A percentile compares a stretch with the other conserved stretches of the same genome.
Conservation (phyloP, 2,888 invertebrate species). For the Hylaea fasciaria region DNA sequence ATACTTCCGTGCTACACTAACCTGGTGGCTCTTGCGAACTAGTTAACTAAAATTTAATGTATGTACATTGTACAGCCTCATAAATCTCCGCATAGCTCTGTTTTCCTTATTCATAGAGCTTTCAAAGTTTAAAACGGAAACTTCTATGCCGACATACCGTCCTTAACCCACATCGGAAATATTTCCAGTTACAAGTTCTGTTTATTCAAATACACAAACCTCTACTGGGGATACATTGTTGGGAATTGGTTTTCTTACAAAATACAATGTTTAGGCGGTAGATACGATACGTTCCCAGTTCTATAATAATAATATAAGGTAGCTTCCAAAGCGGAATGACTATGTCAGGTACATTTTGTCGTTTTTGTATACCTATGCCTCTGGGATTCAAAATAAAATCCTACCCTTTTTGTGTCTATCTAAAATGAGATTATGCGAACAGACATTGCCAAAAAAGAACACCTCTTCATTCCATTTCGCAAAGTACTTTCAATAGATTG, state of each 20-base stretch:
- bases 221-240: slow-evolving; percentile 33
- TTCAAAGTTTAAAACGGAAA: background rate
- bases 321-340: slow-evolving; percentile 3
- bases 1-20: too few species aligned
- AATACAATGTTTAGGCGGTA: slow-evolving; percentile 26
- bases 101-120: too few species aligned
- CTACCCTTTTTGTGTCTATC: background rate
- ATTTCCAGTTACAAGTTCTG: slow-evolving; percentile 11
- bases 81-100: too few species aligned
- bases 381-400: slow-evolving; percentile 1
- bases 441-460: background rate
- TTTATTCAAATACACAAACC: slow-evolving; percentile 26
- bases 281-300: slow-evolving; percentile 1
- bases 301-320: slow-evolving; percentile 5
- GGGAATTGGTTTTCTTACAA: slow-evolving; percentile 35
- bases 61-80: too few species aligned
- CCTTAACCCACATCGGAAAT: slow-evolving; percentile 1
- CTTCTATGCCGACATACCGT: background rate
- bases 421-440: background rate
- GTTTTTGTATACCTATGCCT: slow-evolving; percentile 6
- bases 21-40: too few species aligned
- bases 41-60: too few species aligned
- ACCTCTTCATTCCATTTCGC: background rate
- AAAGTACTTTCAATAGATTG: too few species aligned
- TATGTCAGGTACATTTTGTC: slow-evolving; percentile 11